Evolutionary conservation across 2,113 vertebrate species (phyloP).

Genomic region (Phylloscopus trochilus): DNA sequence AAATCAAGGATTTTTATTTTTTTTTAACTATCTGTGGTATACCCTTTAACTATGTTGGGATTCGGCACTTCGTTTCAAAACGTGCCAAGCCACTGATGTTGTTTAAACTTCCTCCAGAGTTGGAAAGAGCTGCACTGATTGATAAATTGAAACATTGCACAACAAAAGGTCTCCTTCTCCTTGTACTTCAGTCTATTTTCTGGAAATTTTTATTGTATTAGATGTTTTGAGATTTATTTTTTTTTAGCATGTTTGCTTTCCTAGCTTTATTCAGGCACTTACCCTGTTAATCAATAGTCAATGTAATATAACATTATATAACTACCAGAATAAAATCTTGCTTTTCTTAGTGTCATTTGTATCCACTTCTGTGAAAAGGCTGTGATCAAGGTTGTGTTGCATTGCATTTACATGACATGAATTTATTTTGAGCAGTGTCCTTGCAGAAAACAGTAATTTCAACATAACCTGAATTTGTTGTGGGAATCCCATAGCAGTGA

Average conservation of each 20-base stretch:
- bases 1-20: background rate
- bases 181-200: background rate
- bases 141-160: background rate
- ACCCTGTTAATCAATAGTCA: background rate
- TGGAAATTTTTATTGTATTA: background rate
- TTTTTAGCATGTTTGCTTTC: background rate
- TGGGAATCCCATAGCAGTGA: background rate
- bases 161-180: background rate
- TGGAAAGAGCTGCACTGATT: background rate
- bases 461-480: background rate
- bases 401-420: background rate
- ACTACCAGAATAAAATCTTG: background rate
- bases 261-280: background rate
- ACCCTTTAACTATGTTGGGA: background rate
- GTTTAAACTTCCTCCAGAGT: background rate
- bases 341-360: background rate
- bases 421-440: background rate
- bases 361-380: background rate
- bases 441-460: background rate
- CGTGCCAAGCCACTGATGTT: background rate
- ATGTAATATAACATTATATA: rapidly evolving
- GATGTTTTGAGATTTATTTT: background rate
- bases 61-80: background rate
- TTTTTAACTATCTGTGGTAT: background rate
- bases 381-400: background rate